phyloP scores from a whole-genome alignment of 1,140 invertebrate species.

The Listronotus oregonensis region DNA sequence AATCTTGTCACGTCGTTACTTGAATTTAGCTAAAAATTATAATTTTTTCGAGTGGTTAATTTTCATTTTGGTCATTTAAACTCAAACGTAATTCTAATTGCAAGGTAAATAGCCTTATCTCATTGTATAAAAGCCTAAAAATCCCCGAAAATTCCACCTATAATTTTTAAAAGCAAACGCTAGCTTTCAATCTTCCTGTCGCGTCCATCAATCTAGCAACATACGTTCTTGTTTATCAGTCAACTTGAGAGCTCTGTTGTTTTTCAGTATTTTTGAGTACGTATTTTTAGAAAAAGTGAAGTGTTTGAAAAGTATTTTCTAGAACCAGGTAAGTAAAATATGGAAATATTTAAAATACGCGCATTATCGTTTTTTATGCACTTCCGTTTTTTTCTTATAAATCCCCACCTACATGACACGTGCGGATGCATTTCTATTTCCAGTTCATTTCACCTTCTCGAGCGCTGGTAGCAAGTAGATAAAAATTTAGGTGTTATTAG shows the following conservation, averaged over 20 bases:
- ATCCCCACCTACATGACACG: slow-evolving; percentile 34
- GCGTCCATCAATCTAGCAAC: slow-evolving; percentile 27
- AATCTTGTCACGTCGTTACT: neutral
- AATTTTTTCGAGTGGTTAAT: neutral
- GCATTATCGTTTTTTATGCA: slow-evolving; percentile 19
- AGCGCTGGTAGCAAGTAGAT: slow-evolving; percentile 11
- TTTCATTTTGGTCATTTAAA: slow-evolving; percentile 3
- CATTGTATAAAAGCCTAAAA: neutral
- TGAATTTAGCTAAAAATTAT: neutral
- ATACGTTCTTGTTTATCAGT: slow-evolving; percentile 33
- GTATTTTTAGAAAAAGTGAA: slow-evolving; percentile 5
- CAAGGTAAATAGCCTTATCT: slow-evolving; percentile 11
- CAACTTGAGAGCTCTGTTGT: slow-evolving; percentile 25
- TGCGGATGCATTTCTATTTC: slow-evolving; percentile 36
- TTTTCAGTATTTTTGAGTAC: slow-evolving; percentile 16
- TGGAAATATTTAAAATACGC: slow-evolving; percentile 26
- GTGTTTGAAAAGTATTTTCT: slow-evolving; percentile 3
- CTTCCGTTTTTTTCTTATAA: slow-evolving; percentile 27
- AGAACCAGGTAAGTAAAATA: slow-evolving; percentile 17
- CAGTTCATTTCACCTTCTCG: slow-evolving; percentile 31
- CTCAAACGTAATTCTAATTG: neutral
- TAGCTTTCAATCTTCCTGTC: neutral
- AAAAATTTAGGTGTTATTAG: slow-evolving; percentile 15
- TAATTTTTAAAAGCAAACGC: neutral
- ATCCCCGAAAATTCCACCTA: slow-evolving; percentile 3